phyloP scores from a whole-genome alignment of 2,113 vertebrate genomes.

The Halichoeres trimaculatus region DNA sequence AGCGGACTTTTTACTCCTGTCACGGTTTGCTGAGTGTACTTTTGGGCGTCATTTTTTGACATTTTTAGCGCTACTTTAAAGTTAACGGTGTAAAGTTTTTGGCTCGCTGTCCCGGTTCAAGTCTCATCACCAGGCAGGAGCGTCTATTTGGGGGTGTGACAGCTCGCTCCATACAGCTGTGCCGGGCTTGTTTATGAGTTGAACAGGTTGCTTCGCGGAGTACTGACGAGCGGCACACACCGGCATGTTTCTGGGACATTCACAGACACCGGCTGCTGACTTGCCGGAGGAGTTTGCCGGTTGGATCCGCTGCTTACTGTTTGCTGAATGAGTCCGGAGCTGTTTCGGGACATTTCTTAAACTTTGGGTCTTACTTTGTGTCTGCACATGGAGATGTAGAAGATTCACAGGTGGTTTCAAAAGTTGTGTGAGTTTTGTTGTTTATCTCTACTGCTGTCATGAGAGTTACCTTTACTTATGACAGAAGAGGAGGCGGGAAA shows the following conservation, averaged over 20 bases:
- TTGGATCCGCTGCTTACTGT: conserved; percentile 29
- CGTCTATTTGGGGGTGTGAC: conserved; percentile 78
- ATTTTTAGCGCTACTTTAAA: conserved; percentile 4
- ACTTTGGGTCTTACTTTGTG: conserved; percentile 32
- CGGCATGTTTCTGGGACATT: conserved; percentile 36
- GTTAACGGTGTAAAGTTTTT: conserved; percentile 16
- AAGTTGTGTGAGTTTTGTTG: conserved; percentile 11
- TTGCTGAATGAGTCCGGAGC: conserved; percentile 20
- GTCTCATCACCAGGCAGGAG: conserved; percentile 52
- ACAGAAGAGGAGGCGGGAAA: background rate
- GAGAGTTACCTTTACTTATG: background rate
- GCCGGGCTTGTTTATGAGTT: conserved; percentile 59
- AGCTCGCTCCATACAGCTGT: conserved; percentile 63
- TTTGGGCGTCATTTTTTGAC: background rate
- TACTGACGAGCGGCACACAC: background rate
- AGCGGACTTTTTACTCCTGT: background rate
- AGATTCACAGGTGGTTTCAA: conserved; percentile 1
- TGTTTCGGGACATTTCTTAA: conserved; percentile 40
- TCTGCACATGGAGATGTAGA: background rate
- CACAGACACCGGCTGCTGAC: background rate
- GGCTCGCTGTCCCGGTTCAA: conserved; percentile 35
- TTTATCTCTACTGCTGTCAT: background rate
- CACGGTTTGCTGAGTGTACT: background rate
- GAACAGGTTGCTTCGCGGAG: conserved; percentile 53
- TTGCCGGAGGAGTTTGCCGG: conserved; percentile 12